Evolutionary conservation across 2,888 invertebrate species (phyloP).

Genomic region (Platycheirus rosarum): DNA sequence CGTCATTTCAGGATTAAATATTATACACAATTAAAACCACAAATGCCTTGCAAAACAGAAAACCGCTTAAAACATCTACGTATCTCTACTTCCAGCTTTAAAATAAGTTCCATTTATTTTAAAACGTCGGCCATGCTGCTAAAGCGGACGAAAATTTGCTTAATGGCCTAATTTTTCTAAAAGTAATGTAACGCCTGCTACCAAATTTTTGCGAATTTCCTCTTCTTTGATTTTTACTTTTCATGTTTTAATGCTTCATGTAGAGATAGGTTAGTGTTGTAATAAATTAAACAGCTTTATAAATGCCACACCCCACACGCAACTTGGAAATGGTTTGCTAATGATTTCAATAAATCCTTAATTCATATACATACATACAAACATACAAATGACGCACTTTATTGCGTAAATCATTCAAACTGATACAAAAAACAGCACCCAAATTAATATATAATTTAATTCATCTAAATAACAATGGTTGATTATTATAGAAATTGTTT

Average conservation of each 20-base stretch:
- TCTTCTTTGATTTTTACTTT: constrained; percentile 13
- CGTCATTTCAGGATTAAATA: no score
- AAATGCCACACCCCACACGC: constrained; percentile 34
- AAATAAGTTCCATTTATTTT: constrained; percentile 17
- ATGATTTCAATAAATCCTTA: constrained; percentile 30
- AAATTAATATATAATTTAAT: no score
- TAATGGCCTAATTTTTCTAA: constrained; percentile 1
- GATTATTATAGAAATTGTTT: no score
- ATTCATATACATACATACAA: neutral
- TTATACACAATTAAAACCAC: neutral
- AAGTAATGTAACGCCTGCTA: constrained; percentile 9
- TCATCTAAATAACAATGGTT: no score
- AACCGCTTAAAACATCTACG: constrained; percentile 3
- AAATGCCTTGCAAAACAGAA: constrained; percentile 3
- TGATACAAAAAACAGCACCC: no score
- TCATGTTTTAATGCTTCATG: constrained; percentile 3
- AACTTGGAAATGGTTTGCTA: constrained; percentile 27
- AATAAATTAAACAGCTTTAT: constrained; percentile 29
- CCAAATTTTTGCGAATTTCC: constrained; percentile 14
- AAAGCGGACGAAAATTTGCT: constrained; percentile 13
- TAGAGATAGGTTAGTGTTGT: constrained; percentile 35
- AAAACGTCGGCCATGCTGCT: constrained; percentile 1
- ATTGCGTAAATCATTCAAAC: no score
- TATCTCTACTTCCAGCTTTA: constrained; percentile 7
- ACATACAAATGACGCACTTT: neutral